Base-by-base conservation (phyloP, 1,140 invertebrate species). In the Chironomus tepperi region DNA sequence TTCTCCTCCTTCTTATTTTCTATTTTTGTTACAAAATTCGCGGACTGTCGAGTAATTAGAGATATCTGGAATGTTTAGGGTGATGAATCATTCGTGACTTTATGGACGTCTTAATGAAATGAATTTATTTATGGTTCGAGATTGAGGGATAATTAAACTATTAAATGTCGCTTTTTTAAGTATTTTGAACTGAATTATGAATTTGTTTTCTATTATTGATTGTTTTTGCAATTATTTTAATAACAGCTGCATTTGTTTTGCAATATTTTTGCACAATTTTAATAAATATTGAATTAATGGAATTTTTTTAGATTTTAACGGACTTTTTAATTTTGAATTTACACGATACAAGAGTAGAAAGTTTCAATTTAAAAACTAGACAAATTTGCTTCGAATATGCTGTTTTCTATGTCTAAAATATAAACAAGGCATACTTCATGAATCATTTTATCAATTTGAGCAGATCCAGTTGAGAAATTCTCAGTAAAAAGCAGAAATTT, bases 201-300 rank as follows among this genome's bases (percentile, higher is more conserved):
- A 12, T n/a, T 57, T n/a, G 15, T n/a, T 15, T 57, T 57, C 47
- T n/a, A 12, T 57, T 15, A 15, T 15, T 15, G 15, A 57, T 57
- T 57, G n/a, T 57, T 57, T n/a, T 57, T 57, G 47, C 12, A 57
- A 57, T 57, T 57, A 57, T 57, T 57, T 34, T 57, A n/a, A 57
- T 57, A 57, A n/a, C 47, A 47, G 15, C 15, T 47, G 43, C 43
- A 47, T 47, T 34, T 34, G 24, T 34, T 34, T 34, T 34, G 24
- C 24, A 34, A 34, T 34, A 15, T 57, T n/a, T n/a, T 57, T 15
- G 43, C 47, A 34, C 10, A 57, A 57, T 15, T 57, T 57, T 57
- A 57, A 12, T 9, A 57, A 34, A 34, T 34, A 5, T 5, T 34
- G 24, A 34, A 34, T 34, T 34, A 5, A 34, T 34, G 24, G 24